phyloP scores from a whole-genome alignment of 2,797 vertebrate genomes.

The Microctenopoma lineatum region DNA sequence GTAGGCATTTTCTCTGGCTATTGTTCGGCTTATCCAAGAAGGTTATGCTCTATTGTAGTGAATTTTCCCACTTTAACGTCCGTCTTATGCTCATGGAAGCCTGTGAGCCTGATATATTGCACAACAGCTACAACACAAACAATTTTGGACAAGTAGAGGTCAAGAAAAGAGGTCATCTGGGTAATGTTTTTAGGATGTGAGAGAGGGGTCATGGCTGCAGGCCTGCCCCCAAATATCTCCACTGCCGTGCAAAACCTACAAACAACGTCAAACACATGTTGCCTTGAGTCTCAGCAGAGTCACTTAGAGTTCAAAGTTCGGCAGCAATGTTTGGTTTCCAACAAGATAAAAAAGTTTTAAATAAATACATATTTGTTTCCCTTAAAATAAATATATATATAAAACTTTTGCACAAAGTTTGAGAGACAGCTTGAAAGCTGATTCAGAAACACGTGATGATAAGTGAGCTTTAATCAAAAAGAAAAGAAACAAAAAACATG shows the following conservation, averaged over 20 bases:
- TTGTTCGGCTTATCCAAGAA: conserved; percentile 37
- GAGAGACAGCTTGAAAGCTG: background rate
- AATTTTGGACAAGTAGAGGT: conserved; percentile 57
- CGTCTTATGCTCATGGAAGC: conserved; percentile 25
- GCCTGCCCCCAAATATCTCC: conserved; percentile 54
- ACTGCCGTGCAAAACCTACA: conserved; percentile 38
- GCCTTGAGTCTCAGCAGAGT: conserved; percentile 39
- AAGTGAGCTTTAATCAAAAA: conserved; percentile 29
- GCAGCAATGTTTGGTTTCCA: background rate
- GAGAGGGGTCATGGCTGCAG: conserved; percentile 37
- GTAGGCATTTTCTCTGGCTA: conserved; percentile 33
- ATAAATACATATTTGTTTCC: background rate
- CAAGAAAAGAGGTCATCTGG: conserved; percentile 56
- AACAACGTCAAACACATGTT: conserved; percentile 32
- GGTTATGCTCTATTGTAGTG: conserved; percentile 40
- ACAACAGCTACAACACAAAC: conserved; percentile 56
- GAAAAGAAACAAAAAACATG: background rate
- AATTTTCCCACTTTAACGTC: conserved; percentile 63
- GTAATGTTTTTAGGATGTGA: conserved; percentile 69
- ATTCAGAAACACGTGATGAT: conserved; percentile 16
- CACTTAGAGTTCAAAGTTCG: conserved; percentile 23
- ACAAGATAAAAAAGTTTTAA: background rate
- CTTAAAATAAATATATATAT: no score
- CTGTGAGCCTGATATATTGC: conserved; percentile 16
- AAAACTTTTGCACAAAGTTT: background rate